Evolutionary conservation across 2,888 invertebrate genomes (phyloP).

Genomic region (Pecten maximus): DNA sequence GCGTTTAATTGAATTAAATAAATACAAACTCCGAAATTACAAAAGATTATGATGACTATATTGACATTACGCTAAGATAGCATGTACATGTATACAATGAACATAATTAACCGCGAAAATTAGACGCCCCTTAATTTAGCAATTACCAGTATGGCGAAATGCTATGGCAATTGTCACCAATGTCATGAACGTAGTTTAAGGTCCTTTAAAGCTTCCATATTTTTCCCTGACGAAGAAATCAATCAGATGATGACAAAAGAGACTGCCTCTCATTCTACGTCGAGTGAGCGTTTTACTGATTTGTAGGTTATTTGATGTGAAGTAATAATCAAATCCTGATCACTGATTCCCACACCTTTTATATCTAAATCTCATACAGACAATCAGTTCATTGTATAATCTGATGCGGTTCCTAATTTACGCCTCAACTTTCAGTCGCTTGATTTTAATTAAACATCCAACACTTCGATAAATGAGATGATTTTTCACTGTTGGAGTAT

Average conservation of each 20-base stretch:
- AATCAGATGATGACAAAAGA: background rate
- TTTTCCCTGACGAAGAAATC: background rate
- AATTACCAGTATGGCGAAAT: background rate
- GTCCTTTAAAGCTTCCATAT: constrained; percentile 1
- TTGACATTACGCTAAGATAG: background rate
- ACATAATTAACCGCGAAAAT: no score
- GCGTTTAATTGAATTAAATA: no score
- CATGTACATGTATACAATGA: background rate
- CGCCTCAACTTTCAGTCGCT: background rate
- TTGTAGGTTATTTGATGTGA: background rate
- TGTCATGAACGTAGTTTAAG: background rate
- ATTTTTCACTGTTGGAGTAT: background rate
- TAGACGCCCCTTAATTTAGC: background rate
- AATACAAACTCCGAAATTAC: no score
- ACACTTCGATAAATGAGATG: background rate
- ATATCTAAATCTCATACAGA: background rate
- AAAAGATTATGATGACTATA: no score
- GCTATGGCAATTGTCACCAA: background rate
- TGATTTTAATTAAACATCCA: background rate
- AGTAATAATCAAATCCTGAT: background rate
- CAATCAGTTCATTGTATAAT: background rate
- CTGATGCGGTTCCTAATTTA: constrained; percentile 25
- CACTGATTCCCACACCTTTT: background rate
- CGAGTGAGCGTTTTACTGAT: background rate
- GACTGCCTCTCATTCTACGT: background rate